phyloP scores from a whole-genome alignment of 1,140 invertebrate species.

The Aphaenogaster floridana region DNA sequence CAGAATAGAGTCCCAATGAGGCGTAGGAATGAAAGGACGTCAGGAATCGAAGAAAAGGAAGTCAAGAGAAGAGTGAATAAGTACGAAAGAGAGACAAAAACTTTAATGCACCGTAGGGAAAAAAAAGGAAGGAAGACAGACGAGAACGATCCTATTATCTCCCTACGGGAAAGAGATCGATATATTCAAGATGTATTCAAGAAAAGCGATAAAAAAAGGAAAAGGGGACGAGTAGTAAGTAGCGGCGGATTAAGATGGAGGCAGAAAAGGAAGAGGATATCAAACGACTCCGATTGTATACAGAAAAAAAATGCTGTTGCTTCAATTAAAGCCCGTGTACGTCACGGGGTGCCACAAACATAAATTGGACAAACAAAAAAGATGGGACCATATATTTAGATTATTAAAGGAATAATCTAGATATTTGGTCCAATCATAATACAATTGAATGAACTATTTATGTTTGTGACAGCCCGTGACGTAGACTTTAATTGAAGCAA shows the following conservation, averaged over 20 bases:
- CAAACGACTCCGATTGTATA: neutral
- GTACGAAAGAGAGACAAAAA: constrained; percentile 37
- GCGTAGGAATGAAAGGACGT: constrained; percentile 44
- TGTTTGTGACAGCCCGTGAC: no score
- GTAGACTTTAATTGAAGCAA: no score
- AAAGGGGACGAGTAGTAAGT: neutral
- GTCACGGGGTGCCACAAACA: no score
- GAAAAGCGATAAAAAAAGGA: constrained; percentile 22
- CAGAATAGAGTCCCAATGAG: constrained; percentile 40
- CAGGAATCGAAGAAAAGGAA: neutral
- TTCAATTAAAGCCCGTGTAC: no score
- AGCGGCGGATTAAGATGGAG: constrained; percentile 4
- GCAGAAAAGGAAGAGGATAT: neutral
- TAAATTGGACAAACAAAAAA: no score
- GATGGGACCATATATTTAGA: no score
- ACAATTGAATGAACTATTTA: no score
- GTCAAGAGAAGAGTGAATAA: constrained; percentile 17
- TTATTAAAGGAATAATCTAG: no score
- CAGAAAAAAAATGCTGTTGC: no score
- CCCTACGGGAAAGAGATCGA: constrained; percentile 20
- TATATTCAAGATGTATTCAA: constrained; percentile 38
- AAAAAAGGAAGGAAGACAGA: neutral
- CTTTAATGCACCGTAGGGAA: constrained; percentile 19
- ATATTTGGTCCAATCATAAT: no score
- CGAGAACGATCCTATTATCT: constrained; percentile 28